phyloP scores from a whole-genome alignment of 1,140 invertebrate genomes.

The Zeugodacus cucurbitae region DNA sequence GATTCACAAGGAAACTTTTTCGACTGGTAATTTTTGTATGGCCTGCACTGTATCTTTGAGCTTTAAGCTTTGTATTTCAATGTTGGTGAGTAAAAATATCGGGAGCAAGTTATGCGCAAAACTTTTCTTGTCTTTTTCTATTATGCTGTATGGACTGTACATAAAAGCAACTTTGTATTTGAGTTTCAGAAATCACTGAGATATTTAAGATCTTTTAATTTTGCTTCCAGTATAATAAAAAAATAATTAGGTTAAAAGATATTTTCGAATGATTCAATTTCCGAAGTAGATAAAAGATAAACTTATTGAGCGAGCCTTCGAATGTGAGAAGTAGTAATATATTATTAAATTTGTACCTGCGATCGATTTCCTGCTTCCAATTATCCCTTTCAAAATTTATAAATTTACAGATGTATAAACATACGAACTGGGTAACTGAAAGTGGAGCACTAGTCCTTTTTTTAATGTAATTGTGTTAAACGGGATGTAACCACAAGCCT shows the following conservation, averaged over 20 bases:
- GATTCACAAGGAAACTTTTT: background rate
- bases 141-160: background rate
- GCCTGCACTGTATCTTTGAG: background rate
- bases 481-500: background rate
- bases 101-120: background rate
- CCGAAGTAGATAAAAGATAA: no score
- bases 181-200: no score
- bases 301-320: no score
- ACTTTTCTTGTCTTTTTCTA: background rate
- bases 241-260: no score
- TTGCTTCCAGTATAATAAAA: no score
- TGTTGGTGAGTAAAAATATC: background rate
- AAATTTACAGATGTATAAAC: background rate
- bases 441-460: background rate
- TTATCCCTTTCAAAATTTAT: background rate
- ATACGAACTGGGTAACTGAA: background rate
- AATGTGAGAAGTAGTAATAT: no score
- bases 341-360: no score
- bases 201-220: no score
- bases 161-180: no score
- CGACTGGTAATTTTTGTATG: background rate
- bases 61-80: conserved; percentile 6
- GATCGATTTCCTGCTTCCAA: background rate
- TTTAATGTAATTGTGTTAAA: conserved; percentile 16
- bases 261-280: no score